Percentiles rank a stretch among this genome's conserved stretches.
These are phyloP conservation scores for Leptatherina wallacei DNA, from an alignment of 2,797 vertebrate genomes.

Conservation along the genomic window DNA sequence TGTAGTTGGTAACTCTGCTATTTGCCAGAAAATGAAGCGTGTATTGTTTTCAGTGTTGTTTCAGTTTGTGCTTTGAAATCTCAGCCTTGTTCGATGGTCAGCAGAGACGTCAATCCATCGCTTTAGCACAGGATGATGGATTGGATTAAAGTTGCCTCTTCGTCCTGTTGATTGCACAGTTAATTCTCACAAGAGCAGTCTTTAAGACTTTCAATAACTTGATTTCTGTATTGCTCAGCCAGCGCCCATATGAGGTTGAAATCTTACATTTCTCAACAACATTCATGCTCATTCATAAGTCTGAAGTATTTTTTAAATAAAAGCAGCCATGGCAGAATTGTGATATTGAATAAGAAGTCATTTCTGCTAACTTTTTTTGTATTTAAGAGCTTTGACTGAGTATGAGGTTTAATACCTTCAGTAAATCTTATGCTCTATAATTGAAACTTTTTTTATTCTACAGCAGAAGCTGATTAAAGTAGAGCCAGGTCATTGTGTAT, in stretches of 20 bases:
- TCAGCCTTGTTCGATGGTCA: slow-evolving; percentile 1
- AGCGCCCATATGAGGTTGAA: not conserved
- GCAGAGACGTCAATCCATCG: slow-evolving; percentile 10
- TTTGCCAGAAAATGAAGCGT: not conserved
- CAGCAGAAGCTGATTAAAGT: slow-evolving; percentile 15
- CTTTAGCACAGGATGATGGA: slow-evolving; percentile 4
- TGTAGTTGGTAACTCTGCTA: slow-evolving; percentile 1
- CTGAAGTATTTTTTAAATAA: too few relatives aligned
- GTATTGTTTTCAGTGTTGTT: slow-evolving; percentile 2
- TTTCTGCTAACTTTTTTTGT: too few relatives aligned
- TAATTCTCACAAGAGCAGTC: not conserved
- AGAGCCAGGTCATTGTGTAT: slow-evolving; percentile 25
- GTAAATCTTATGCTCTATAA: slow-evolving; percentile 1
- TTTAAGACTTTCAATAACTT: too few relatives aligned
- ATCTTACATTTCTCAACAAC: too few relatives aligned
- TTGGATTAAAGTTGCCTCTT: not conserved
- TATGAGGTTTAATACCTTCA: not conserved
- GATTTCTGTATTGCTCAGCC: not conserved
- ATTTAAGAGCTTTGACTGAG: too few relatives aligned
- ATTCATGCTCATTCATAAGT: not conserved
- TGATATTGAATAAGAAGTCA: too few relatives aligned
- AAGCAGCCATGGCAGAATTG: too few relatives aligned
- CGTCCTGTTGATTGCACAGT: not conserved
- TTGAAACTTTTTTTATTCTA: not conserved
- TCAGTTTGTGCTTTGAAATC: not conserved